A percentile compares a stretch with the other conserved stretches of the same genome.
Conservation (phyloP, 2,888 invertebrate genomes). For the Liopterus haemorrhoidalis region DNA sequence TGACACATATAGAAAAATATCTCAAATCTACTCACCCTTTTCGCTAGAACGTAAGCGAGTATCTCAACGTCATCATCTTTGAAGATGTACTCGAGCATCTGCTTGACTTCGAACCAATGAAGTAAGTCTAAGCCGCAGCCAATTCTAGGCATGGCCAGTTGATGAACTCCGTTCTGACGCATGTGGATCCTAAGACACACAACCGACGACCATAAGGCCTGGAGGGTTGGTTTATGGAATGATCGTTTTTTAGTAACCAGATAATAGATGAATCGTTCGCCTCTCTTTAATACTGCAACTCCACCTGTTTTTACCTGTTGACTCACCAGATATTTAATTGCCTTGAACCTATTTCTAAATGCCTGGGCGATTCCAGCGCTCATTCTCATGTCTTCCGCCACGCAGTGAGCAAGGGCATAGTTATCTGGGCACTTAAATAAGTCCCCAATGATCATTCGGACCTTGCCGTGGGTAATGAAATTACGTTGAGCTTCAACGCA, state of each 20-base stretch:
- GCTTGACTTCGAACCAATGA: background rate
- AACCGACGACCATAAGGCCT: background rate
- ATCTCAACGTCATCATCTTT: background rate
- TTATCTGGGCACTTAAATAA: background rate
- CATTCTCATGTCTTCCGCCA: slow-evolving; percentile 5
- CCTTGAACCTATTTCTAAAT: background rate
- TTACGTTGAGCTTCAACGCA: too few species aligned
- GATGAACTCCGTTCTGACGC: background rate
- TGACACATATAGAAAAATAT: too few species aligned
- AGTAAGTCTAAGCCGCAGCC: slow-evolving; percentile 1
- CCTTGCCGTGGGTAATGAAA: too few species aligned
- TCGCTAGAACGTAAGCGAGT: too few species aligned
- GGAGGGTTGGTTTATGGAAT: background rate
- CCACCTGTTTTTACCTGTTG: background rate
- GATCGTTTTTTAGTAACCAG: slow-evolving; percentile 1
- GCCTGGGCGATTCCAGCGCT: background rate
- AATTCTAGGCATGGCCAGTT: slow-evolving; percentile 7
- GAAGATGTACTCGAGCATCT: background rate
- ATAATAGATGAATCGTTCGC: background rate
- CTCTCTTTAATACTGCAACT: background rate
- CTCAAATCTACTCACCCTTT: too few species aligned
- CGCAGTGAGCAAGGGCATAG: slow-evolving; percentile 3
- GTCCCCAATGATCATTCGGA: background rate
- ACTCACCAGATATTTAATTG: background rate
- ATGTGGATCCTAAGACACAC: background rate